phyloP scores from a whole-genome alignment of 2,113 vertebrate genomes.

The mouse (Mus musculus) region DNA sequence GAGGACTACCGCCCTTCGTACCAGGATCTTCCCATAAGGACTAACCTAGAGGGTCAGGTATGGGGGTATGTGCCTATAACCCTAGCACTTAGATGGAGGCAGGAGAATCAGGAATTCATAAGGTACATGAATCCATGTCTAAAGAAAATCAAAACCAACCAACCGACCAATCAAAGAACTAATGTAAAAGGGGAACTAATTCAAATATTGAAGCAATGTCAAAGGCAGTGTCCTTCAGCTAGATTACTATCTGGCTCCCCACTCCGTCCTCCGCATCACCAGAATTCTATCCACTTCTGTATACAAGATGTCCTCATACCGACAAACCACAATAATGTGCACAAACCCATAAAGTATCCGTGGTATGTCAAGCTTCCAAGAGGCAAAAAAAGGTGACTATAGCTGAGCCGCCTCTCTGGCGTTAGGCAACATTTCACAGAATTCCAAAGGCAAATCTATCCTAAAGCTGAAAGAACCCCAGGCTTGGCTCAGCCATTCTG shows the following conservation, averaged over 20 bases:
- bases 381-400: neutral
- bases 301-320: neutral
- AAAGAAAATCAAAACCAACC: neutral
- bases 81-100: neutral
- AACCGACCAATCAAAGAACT: neutral
- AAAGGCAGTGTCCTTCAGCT: slow-evolving; percentile 23
- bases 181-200: neutral
- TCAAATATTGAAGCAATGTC: slow-evolving; percentile 33
- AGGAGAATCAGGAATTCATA: neutral
- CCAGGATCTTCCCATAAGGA: neutral
- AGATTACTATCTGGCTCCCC: slow-evolving; percentile 28
- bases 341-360: neutral
- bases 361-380: neutral
- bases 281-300: slow-evolving; percentile 17
- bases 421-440: slow-evolving; percentile 26
- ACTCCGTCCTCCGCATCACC: slow-evolving; percentile 3
- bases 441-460: slow-evolving; percentile 27
- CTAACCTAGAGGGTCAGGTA: neutral
- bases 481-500: neutral
- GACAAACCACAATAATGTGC: slow-evolving; percentile 13
- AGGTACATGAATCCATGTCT: neutral
- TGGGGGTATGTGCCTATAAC: neutral
- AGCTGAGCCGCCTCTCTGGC: neutral
- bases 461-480: slow-evolving; percentile 12
- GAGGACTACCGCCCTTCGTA: neutral